Base-by-base conservation (phyloP, 2,113 vertebrate species). In the Steatornis caripensis region DNA sequence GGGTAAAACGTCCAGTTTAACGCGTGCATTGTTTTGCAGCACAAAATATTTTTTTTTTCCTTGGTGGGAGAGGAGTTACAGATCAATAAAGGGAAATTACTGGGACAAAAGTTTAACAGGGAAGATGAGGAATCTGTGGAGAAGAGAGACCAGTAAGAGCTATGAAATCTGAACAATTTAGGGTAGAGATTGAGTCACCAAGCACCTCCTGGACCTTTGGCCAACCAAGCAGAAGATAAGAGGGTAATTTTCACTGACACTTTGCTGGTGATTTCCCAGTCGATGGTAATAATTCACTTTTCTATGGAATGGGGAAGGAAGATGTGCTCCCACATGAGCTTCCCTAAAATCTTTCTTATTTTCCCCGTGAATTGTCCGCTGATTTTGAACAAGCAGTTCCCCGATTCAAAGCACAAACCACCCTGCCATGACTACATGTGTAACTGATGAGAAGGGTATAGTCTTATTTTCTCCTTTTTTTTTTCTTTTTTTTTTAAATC, bases 401-500 rank as follows among this genome's bases (percentile, higher is more conserved):
- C 37, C 71, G 62, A 90, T 89, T 74, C 15, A 83, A 94, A 86
- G 76, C 46, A 77, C 58, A 92, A 90, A 90, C 51, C 37, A 32
- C 46, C 21, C 51, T 18, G 8, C 88, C 76, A 60, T 74, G 34
- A 9, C 75, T 90, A 37, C 83, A 81, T 93, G 58, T 95, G 91
- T 80, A 90, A 88, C 82, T 88, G 83, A 86, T 95, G 93, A 94
- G 85, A 80, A 84, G 90, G 58, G 12, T 49, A 68, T 34, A 74
- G 82, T 49, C 21, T 74, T 79, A n/a, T 88, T 19, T 12, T 29
- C 5, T 37, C 3, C 5, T 3, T 1, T 12, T 41, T 32, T 45
- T 81, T 66, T 78, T 78, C 37, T 57, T 32, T 34, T 1, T n/a
- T n/a, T n/a, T n/a, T n/a, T n/a, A n/a, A n/a, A 27, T 78, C 15